Percentiles rank a stretch among this genome's conserved stretches.
Conservation (phyloP, 2,888 invertebrate species). For the Pimpla rufipes region DNA sequence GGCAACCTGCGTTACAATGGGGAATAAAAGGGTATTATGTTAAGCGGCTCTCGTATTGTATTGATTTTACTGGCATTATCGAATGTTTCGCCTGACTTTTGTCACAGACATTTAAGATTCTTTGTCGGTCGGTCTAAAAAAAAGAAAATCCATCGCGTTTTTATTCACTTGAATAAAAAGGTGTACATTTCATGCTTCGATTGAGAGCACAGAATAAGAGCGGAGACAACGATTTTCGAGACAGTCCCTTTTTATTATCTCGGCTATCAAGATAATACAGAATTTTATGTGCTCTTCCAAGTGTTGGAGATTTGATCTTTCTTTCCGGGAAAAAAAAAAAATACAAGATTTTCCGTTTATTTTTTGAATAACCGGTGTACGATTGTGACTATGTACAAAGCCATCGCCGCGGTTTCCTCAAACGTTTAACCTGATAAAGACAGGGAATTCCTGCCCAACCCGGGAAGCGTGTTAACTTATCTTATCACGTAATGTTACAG, state of each 20-base stretch:
- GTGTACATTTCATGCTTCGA: not conserved
- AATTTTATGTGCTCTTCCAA: too few relatives aligned
- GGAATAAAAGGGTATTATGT: constrained; percentile 15
- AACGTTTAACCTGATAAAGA: constrained; percentile 16
- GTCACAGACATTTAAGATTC: not conserved
- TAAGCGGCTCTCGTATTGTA: constrained; percentile 35
- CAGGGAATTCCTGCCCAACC: not conserved
- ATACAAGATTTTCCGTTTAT: too few relatives aligned
- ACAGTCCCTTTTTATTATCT: too few relatives aligned
- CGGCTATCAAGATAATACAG: too few relatives aligned
- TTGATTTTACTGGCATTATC: constrained; percentile 2
- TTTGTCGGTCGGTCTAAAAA: not conserved
- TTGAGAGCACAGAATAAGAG: too few relatives aligned
- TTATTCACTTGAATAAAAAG: not conserved
- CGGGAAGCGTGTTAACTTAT: constrained; percentile 32
- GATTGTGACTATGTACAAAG: not conserved
- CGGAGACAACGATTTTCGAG: too few relatives aligned
- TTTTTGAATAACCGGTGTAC: not conserved
- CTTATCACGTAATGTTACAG: constrained; percentile 35
- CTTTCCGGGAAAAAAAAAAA: too few relatives aligned
- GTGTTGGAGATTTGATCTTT: too few relatives aligned
- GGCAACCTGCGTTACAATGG: constrained; percentile 87
- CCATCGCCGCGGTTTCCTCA: not conserved
- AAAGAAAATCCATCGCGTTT: not conserved
- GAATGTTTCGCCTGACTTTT: not conserved